Conservation (phyloP, 2,797 vertebrate species). For the Geotrypetes seraphini region DNA sequence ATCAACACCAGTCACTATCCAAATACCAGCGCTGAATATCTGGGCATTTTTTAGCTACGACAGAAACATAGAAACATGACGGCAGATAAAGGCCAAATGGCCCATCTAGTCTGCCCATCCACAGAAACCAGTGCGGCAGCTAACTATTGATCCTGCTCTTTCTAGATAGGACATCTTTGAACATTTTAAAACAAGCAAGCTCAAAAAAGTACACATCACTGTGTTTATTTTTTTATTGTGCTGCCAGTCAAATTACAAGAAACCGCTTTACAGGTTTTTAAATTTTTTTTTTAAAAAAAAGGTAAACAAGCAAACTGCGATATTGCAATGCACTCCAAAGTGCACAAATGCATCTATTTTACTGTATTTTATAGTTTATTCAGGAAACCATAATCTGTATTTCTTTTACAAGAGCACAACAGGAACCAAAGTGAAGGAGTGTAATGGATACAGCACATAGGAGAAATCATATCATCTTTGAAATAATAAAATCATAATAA, state of each 20-base stretch:
- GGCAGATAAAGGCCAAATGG: too few relatives aligned
- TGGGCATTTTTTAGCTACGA: too few relatives aligned
- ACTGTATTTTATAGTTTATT: conserved; percentile 57
- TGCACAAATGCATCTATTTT: conserved; percentile 72
- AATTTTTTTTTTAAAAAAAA: conserved; percentile 46
- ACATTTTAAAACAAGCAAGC: too few relatives aligned
- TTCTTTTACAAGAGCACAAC: conserved; percentile 79
- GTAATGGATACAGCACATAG: conserved; percentile 78
- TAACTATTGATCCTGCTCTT: too few relatives aligned
- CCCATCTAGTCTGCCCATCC: too few relatives aligned
- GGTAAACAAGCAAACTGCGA: conserved; percentile 63
- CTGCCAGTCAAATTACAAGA: conserved; percentile 70
- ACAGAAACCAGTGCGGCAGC: too few relatives aligned
- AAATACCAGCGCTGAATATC: too few relatives aligned
- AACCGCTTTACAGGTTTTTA: conserved; percentile 43
- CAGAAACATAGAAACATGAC: too few relatives aligned
- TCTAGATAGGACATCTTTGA: too few relatives aligned
- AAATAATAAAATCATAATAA: conserved; percentile 58
- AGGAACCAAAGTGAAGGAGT: conserved; percentile 73
- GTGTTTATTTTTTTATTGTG: conserved; percentile 63
- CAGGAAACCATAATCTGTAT: conserved; percentile 73
- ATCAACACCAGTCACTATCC: too few relatives aligned
- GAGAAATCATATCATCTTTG: conserved; percentile 66
- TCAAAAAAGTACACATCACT: neutral
- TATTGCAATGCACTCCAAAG: conserved; percentile 66